Conservation (phyloP, 1,140 invertebrate species). For the Stenopsyche tienmushanensis region DNA sequence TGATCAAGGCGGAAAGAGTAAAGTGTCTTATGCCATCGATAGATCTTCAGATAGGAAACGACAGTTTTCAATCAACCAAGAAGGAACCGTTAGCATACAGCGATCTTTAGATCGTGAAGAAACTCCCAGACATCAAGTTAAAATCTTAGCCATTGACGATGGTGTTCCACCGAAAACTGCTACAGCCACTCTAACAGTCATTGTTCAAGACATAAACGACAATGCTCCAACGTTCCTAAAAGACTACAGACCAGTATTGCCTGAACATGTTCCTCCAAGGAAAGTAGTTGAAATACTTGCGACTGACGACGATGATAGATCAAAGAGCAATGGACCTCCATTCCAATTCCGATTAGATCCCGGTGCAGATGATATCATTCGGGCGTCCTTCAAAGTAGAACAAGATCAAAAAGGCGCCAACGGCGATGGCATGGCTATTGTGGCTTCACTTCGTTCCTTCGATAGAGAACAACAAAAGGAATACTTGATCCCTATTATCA, state of each 20-base stretch:
- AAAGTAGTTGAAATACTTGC: conserved; percentile 92
- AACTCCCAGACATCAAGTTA: conserved; percentile 89
- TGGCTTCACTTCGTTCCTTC: conserved; percentile 86
- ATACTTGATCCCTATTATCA: conserved; percentile 91
- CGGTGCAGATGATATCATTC: conserved; percentile 87
- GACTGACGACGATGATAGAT: conserved; percentile 92
- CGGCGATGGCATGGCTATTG: conserved; percentile 93
- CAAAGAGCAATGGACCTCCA: conserved; percentile 91
- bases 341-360: conserved; percentile 92
- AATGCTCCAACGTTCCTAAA: conserved; percentile 89
- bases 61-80: conserved; percentile 89
- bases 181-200: conserved; percentile 91
- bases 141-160: conserved; percentile 94
- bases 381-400: conserved; percentile 91
- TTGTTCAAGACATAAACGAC: conserved; percentile 96
- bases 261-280: conserved; percentile 84
- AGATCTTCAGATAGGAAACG: conserved; percentile 85
- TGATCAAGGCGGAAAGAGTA: conserved; percentile 90
- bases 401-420: conserved; percentile 94
- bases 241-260: conserved; percentile 89
- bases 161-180: conserved; percentile 92
- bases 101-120: conserved; percentile 86
- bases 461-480: conserved; percentile 95
- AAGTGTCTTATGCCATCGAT: conserved; percentile 90
- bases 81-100: conserved; percentile 91